These are phyloP conservation scores for Cairina moschata DNA, from an alignment of 2,113 vertebrate species.

Conservation along the genomic window DNA sequence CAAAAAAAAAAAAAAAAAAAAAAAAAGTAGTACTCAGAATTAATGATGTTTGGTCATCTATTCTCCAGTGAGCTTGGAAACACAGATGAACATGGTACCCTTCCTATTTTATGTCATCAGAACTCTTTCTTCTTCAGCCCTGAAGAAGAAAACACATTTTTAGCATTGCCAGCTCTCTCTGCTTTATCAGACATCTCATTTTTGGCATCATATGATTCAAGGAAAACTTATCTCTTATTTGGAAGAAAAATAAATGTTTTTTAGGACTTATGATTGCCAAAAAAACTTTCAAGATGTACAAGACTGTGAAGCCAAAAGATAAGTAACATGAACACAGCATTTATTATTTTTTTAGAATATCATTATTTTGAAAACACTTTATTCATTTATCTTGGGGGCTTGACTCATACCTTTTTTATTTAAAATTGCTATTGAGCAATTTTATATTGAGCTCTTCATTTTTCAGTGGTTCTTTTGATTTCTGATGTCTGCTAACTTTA, in stretches of 20 bases:
- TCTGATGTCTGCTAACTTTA: neutral
- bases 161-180: neutral
- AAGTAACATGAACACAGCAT: neutral
- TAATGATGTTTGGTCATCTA: slow-evolving; percentile 5
- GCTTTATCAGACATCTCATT: neutral
- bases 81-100: neutral
- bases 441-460: neutral
- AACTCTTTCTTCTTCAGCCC: neutral
- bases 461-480: neutral
- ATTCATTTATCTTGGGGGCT: neutral
- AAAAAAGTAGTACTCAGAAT: neutral
- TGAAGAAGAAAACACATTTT: neutral
- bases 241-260: neutral
- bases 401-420: neutral
- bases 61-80: neutral
- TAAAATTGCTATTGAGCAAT: neutral
- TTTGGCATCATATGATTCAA: neutral
- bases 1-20: slow-evolving; percentile 1
- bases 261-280: neutral
- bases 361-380: neutral
- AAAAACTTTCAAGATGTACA: neutral
- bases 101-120: neutral
- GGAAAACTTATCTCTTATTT: neutral
- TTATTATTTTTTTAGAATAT: neutral
- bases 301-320: neutral